Conservation (phyloP, 2,888 invertebrate genomes). For the Hybos culiciformis region DNA sequence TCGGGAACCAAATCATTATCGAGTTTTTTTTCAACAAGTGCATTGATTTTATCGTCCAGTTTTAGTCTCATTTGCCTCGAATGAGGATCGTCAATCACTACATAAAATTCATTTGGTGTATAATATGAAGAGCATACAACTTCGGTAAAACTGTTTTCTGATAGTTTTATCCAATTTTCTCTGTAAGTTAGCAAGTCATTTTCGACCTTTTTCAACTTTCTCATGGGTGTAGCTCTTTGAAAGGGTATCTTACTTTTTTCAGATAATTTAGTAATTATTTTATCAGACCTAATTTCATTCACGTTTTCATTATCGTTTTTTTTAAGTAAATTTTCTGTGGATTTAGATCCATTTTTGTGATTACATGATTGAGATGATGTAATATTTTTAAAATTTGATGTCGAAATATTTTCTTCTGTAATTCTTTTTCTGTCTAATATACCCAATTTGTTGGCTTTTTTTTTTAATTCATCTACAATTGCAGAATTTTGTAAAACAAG, state of each 20-base stretch:
- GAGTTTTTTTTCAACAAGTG: not conserved
- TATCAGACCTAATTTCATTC: no score
- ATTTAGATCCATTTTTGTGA: no score
- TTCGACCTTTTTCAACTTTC: no score
- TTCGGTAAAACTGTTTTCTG: constrained; percentile 6
- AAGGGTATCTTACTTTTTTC: no score
- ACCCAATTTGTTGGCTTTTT: constrained; percentile 10
- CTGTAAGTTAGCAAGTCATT: no score
- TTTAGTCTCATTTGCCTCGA: constrained; percentile 11
- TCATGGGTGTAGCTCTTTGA: no score
- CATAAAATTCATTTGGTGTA: constrained; percentile 11
- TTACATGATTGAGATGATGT: no score
- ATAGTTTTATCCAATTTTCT: constrained; percentile 8
- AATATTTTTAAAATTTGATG: not conserved
- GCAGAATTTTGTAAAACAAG: constrained; percentile 3
- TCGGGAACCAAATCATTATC: constrained; percentile 3
- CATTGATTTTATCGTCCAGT: constrained; percentile 6
- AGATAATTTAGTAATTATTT: no score
- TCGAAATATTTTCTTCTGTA: not conserved
- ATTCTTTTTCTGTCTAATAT: not conserved
- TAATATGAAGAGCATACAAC: constrained; percentile 9
- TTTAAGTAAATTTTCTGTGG: no score
- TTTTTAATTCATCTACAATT: constrained; percentile 5
- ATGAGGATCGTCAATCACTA: constrained; percentile 5
- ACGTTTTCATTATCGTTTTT: no score